Conservation (phyloP, 2,797 vertebrate genomes). For the Triplophysa bombifrons region DNA sequence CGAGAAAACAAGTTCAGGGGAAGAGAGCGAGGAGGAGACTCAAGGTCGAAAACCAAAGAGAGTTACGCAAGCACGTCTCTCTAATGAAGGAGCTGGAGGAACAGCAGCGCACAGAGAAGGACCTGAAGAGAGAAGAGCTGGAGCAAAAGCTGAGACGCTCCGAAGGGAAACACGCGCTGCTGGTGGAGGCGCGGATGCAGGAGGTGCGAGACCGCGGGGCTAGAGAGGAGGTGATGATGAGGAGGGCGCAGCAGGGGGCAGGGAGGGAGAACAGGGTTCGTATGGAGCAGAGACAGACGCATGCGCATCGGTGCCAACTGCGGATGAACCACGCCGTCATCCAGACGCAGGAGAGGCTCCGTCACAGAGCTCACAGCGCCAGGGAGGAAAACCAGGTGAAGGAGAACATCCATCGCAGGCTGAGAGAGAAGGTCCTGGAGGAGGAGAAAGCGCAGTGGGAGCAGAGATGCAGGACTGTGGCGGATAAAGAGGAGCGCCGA, state of each 20-base stretch:
- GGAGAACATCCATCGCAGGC: constrained; percentile 65
- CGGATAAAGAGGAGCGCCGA: constrained; percentile 71
- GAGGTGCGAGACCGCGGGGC: constrained; percentile 64
- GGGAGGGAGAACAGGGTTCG: constrained; percentile 60
- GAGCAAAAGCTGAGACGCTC: constrained; percentile 67
- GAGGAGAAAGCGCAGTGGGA: constrained; percentile 70
- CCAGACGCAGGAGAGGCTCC: constrained; percentile 44
- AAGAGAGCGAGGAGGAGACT: constrained; percentile 61
- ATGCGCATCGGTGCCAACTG: constrained; percentile 67
- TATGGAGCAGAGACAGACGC: constrained; percentile 63
- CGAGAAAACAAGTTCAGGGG: constrained; percentile 61
- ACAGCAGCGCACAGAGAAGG: constrained; percentile 69
- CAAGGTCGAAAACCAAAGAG: constrained; percentile 69
- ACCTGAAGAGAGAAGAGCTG: constrained; percentile 62
- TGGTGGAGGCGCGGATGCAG: constrained; percentile 54
- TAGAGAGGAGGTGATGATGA: constrained; percentile 68
- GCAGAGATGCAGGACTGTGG: constrained; percentile 63
- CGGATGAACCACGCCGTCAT: constrained; percentile 65
- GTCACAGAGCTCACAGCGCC: constrained; percentile 54
- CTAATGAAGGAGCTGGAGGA: constrained; percentile 73
- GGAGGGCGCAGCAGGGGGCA: constrained; percentile 62
- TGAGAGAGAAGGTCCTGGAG: constrained; percentile 68
- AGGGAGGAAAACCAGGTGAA: constrained; percentile 61
- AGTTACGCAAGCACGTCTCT: constrained; percentile 73
- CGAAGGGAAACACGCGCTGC: constrained; percentile 55